Conservation (phyloP, 2,888 invertebrate species). For the Sminthurinus aureus region DNA sequence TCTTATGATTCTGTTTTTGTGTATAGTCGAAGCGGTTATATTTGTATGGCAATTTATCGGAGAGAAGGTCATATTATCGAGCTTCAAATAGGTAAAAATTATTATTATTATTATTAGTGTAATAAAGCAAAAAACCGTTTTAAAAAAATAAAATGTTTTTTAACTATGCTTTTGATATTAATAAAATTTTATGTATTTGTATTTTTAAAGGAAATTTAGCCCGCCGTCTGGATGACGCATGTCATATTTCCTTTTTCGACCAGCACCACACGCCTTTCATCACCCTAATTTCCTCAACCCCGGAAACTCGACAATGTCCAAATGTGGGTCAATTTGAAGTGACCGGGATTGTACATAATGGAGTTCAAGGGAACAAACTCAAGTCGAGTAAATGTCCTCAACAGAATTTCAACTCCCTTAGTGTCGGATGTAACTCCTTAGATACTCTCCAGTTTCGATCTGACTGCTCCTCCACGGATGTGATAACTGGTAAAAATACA, state of each 20-base stretch:
- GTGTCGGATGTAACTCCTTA: constrained; percentile 51
- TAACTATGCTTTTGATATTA: too few relatives aligned
- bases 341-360: constrained; percentile 32
- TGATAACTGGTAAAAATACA: constrained; percentile 36
- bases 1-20: constrained; percentile 2
- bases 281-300: constrained; percentile 85
- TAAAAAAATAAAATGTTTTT: not conserved
- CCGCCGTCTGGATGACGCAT: constrained; percentile 83
- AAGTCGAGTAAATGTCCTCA: not conserved
- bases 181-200: not conserved
- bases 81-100: constrained; percentile 74
- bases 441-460: constrained; percentile 50
- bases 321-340: constrained; percentile 75
- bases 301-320: constrained; percentile 83
- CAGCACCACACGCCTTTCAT: constrained; percentile 79
- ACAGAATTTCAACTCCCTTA: constrained; percentile 5
- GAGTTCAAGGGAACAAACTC: constrained; percentile 21
- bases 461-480: constrained; percentile 27
- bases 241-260: constrained; percentile 81
- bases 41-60: constrained; percentile 87
- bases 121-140: not conserved
- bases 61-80: constrained; percentile 87
- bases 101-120: not conserved
- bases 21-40: constrained; percentile 80
- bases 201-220: constrained; percentile 70